Base-by-base conservation (phyloP, 2,797 vertebrate species). In the Heteromormyrus szaboi region DNA sequence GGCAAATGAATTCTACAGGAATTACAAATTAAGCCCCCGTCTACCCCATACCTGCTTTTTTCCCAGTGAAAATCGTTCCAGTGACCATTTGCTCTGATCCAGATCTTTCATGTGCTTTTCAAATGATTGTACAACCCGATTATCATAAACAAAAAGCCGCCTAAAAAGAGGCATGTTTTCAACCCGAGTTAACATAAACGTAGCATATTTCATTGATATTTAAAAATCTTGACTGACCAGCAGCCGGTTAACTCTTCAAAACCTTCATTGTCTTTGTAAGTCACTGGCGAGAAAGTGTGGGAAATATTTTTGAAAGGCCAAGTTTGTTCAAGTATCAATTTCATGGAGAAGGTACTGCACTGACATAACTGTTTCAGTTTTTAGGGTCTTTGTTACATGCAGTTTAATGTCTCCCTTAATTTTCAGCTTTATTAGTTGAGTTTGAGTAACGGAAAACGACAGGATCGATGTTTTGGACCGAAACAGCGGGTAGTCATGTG, bases 1-100 rank as follows among this genome's bases (percentile, higher is more conserved):
- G 85, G 50, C 85, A 86, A 86, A 37, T 33, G 48, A 33, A 51
- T 86, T 86, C 85, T 86, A 54, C 50, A 37, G 12, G 85, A 86
- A 54, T 86, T 86, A 86, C 85, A 86, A 86, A 86, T 86, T 41
- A 14, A 56, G 29, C 85, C 29, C 85, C 50, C 2, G 0, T 33
- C 25, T 50, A 50, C 4, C 12, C 25, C 48, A 25, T 53, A 14
- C 11, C 25, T 86, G 25, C 50, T 29, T 29, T 54, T 19, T 54
- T 50, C n/a, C n/a, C 85, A 56, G 51, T 37, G 29, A 56, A 37
- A 54, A 33, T 12, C 1, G 5, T 29, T 86, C 85, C 51, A 11
- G 22, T 51, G 22, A 50, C 41, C 33, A 41, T 44, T 79, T 19
- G 48, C 79, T 84, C 17, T 50, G 17, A 50, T 84, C 79, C 79